These are phyloP conservation scores for Latheticus oryzae DNA, from an alignment of 2,888 invertebrate genomes.

Conservation along the genomic window DNA sequence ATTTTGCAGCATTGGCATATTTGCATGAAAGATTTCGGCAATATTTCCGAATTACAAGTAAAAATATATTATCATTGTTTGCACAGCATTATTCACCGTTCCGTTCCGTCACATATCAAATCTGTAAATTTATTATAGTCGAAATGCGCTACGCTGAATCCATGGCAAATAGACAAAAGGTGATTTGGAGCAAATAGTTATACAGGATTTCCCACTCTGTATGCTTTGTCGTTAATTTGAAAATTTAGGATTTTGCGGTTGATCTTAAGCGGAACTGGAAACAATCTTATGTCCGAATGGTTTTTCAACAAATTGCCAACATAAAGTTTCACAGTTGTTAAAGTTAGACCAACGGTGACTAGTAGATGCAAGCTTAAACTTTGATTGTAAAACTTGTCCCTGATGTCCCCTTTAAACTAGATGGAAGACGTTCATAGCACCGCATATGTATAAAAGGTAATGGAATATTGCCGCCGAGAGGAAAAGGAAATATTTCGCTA, in stretches of 20 bases:
- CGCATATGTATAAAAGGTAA: constrained; percentile 30
- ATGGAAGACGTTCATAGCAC: constrained; percentile 29
- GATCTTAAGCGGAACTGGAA: too few species aligned
- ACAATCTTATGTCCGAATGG: background rate
- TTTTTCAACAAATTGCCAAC: constrained; percentile 25
- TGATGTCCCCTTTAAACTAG: constrained; percentile 32
- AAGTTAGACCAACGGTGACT: constrained; percentile 37
- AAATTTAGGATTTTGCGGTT: constrained; percentile 4
- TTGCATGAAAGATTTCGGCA: constrained; percentile 39
- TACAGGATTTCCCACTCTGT: too few species aligned
- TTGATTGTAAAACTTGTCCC: constrained; percentile 42
- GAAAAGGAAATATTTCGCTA: too few species aligned
- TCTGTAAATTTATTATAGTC: constrained; percentile 30
- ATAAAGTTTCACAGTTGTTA: constrained; percentile 41
- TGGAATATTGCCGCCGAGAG: constrained; percentile 10
- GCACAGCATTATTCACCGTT: constrained; percentile 32
- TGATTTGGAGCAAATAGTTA: too few species aligned
- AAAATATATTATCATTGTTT: constrained; percentile 40
- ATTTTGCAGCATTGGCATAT: constrained; percentile 34
- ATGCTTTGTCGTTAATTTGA: too few species aligned
- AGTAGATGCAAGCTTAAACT: constrained; percentile 37
- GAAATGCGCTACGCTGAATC: too few species aligned
- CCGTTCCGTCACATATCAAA: constrained; percentile 30
- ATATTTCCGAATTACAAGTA: constrained; percentile 42
- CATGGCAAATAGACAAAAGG: too few species aligned